Evolutionary conservation across 2,888 invertebrate species (phyloP), one percentile per base, ranked within the genome.

Genomic region (Amorpha juglandis): DNA sequence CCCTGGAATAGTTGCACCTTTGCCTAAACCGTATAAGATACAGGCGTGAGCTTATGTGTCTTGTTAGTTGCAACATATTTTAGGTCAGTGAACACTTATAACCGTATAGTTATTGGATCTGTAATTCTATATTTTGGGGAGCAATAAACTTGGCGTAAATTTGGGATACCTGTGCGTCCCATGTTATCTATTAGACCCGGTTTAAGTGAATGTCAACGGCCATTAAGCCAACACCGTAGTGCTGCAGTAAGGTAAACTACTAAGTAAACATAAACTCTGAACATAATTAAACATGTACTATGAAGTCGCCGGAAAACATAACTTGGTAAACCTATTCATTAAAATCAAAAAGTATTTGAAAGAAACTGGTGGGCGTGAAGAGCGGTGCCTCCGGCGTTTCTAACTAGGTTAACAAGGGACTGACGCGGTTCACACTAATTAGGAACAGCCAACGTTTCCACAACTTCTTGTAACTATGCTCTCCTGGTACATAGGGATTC

Each of bases 401-500:
- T 81, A 85, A 85, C 84, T 84, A 75, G 83, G 85, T 83, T 84
- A 85, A 84, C 83, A 84, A 83, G 83, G 80, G 75, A 64, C 67
- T 70, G 71, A 65, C 69, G 73, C 74, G 73, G 76, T 74, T 73
- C 74, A 67, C 79, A 77, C 82, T 83, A 84, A 86, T 86, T 84
- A 84, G 47, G 64, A 58, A 75, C 72, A 70, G 70, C 70, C 70
- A 67, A 70, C 72, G 69, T 75, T 75, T 72, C 71, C 68, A 67
- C 68, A 76, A 74, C 76, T 80, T 78, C 78, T 78, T 74, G 74
- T 71, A 73, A 70, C 69, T 72, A 72, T 80, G 70, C 69, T 67
- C 69, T 50, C 50, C 50, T 71, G 70, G 75, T 80, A 68, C 48
- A 65, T 58, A 9, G 42, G 42, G 6, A 42, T 42, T 19, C 42